Evolutionary conservation across 2,113 vertebrate genomes (phyloP).

Genomic region (Poecile atricapillus): DNA sequence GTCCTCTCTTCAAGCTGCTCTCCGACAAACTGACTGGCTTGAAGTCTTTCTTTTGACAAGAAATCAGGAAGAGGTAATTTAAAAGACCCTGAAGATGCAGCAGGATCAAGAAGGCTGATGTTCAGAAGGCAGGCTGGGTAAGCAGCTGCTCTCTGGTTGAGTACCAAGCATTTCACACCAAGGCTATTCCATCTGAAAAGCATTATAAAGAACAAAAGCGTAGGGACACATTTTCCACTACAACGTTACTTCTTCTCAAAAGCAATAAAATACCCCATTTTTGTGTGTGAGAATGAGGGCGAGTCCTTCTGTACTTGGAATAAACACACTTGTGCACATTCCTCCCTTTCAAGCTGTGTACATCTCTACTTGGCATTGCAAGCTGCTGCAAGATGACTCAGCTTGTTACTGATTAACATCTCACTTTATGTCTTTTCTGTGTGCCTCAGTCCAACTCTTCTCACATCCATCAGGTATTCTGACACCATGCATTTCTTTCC

Average conservation of each 20-base stretch:
- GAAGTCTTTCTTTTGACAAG: not conserved
- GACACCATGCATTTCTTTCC: not conserved
- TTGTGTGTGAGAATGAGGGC: not conserved
- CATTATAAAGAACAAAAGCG: not conserved
- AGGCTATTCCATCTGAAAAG: not conserved
- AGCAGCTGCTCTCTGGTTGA: not conserved
- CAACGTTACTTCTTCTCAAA: not conserved
- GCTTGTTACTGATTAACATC: conserved; percentile 27
- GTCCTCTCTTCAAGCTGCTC: not conserved
- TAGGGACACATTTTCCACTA: not conserved
- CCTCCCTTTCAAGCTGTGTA: not conserved
- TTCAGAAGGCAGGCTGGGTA: not conserved
- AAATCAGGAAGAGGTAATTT: not conserved
- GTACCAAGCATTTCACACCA: not conserved
- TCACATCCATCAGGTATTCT: not conserved
- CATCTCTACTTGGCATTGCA: not conserved
- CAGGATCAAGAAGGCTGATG: not conserved
- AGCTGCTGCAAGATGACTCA: not conserved
- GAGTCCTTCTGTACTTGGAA: not conserved
- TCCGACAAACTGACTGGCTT: not conserved
- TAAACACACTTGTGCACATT: not conserved
- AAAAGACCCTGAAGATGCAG: not conserved
- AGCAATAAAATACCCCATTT: not conserved
- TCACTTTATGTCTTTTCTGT: not conserved
- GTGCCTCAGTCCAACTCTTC: not conserved